phyloP scores from a whole-genome alignment of 2,888 invertebrate genomes.

The Omphaloscelis lunosa region DNA sequence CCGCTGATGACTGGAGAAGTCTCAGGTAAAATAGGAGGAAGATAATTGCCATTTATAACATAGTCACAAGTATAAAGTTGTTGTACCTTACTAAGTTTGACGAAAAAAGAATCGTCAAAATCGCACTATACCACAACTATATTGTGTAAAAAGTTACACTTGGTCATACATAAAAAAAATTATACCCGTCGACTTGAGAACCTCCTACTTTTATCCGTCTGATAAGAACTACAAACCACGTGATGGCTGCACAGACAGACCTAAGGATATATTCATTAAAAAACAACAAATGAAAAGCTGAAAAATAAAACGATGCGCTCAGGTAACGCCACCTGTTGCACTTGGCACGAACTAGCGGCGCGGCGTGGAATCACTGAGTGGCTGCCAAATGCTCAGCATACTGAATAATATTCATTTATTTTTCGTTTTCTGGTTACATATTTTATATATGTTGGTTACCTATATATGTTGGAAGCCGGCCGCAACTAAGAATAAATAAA shows the following conservation, averaged over 20 bases:
- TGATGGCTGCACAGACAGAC: background rate
- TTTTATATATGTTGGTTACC: background rate
- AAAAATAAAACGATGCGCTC: conserved; percentile 11
- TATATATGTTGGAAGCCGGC: background rate
- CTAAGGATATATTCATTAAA: background rate
- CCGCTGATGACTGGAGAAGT: background rate
- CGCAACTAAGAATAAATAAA: conserved; percentile 3
- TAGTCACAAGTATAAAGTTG: background rate
- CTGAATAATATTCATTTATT: conserved; percentile 33
- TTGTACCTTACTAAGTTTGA: background rate
- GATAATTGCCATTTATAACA: background rate
- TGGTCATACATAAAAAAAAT: background rate
- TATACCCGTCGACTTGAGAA: background rate
- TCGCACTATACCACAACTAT: background rate
- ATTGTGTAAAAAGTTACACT: background rate
- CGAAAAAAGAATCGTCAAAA: background rate
- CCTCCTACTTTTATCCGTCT: background rate
- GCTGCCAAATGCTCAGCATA: conserved; percentile 49
- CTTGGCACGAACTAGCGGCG: conserved; percentile 57
- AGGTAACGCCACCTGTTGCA: conserved; percentile 56
- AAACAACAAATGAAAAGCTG: background rate
- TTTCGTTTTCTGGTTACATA: conserved; percentile 27
- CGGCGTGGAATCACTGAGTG: conserved; percentile 2
- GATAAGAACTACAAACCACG: background rate
- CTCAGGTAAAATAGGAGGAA: background rate